Conservation (phyloP, 2,888 invertebrate species). For the Volucella inanis region DNA sequence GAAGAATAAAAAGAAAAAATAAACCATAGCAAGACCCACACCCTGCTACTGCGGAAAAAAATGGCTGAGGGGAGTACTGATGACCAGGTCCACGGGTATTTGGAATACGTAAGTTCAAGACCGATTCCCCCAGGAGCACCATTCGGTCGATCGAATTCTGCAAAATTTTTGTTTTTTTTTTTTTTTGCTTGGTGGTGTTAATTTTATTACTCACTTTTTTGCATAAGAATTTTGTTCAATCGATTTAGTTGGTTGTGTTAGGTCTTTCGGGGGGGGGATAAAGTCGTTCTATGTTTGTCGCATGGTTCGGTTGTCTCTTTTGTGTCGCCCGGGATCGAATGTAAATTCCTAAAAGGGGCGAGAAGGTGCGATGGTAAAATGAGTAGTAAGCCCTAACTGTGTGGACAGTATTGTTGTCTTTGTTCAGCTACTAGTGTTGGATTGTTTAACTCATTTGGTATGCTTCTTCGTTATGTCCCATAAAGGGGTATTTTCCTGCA, state of each 20-base stretch:
- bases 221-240: conserved; percentile 72
- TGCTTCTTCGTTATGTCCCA: conserved; percentile 3
- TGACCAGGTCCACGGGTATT: conserved; percentile 65
- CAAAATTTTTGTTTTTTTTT: not conserved
- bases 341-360: conserved; percentile 17
- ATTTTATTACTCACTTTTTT: conserved; percentile 72
- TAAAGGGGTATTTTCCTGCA: not conserved
- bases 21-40: conserved; percentile 17
- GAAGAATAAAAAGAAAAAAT: conserved; percentile 24
- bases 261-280: conserved; percentile 5
- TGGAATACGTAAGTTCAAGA: conserved; percentile 66
- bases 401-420: conserved; percentile 56
- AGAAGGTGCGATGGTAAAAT: not conserved
- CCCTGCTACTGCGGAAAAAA: conserved; percentile 33
- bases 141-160: not conserved
- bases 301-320: conserved; percentile 61
- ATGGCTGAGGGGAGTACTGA: conserved; percentile 70
- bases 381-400: conserved; percentile 30
- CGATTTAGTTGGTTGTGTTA: conserved; percentile 61
- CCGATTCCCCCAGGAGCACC: not conserved
- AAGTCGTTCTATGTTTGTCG: conserved; percentile 54
- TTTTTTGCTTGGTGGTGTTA: conserved; percentile 39
- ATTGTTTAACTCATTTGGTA: conserved; percentile 45
- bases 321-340: not conserved
- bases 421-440: conserved; percentile 43